phyloP scores from a whole-genome alignment of 2,888 invertebrate species.

The Pandemis heparana region DNA sequence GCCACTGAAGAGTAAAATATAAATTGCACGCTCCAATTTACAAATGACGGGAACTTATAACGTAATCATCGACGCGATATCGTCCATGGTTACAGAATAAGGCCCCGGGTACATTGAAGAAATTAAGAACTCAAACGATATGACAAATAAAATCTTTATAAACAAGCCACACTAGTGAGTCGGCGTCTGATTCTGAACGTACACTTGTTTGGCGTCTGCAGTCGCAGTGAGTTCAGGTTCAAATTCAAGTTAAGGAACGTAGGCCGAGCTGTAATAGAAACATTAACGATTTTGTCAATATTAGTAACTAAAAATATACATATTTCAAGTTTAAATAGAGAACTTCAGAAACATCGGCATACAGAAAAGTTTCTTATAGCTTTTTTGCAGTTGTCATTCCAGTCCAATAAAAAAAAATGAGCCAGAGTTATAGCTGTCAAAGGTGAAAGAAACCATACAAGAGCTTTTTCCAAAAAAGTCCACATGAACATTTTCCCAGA shows the following conservation, averaged over 20 bases:
- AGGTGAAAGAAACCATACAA: neutral
- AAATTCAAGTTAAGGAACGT: constrained; percentile 99
- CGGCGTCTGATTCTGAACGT: constrained; percentile 85
- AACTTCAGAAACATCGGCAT: constrained; percentile 24
- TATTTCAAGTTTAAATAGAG: constrained; percentile 14
- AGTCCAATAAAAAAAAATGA: neutral
- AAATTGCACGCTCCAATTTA: constrained; percentile 20
- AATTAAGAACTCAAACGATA: constrained; percentile 12
- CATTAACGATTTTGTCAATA: constrained; percentile 64
- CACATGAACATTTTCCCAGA: too few relatives aligned
- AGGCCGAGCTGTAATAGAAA: constrained; percentile 96
- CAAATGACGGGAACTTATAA: constrained; percentile 5
- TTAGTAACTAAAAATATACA: constrained; percentile 9
- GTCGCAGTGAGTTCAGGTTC: constrained; percentile 96
- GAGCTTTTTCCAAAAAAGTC: too few relatives aligned
- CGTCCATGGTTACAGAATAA: constrained; percentile 23
- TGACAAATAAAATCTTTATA: constrained; percentile 52
- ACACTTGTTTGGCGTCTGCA: constrained; percentile 96
- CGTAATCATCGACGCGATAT: neutral
- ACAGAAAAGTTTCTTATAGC: neutral
- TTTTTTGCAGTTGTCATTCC: neutral
- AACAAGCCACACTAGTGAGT: constrained; percentile 80
- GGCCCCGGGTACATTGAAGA: constrained; percentile 13
- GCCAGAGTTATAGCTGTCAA: neutral
- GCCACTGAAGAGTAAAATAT: constrained; percentile 5